phyloP scores from a whole-genome alignment of 2,113 vertebrate genomes.

The cat (Felis catus) region F.catus_Fca126_mat1.0 CM031411.1:98184001-98184500 shows the following conservation, averaged over 20 bases:
- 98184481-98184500: slow-evolving; percentile 79
- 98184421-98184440: slow-evolving; percentile 52
- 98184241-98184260: slow-evolving; percentile 27
- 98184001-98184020: not conserved
- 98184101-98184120: not conserved
- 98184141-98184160: not conserved
- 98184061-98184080: slow-evolving; percentile 10
- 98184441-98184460: slow-evolving; percentile 75
- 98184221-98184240: slow-evolving; percentile 1
- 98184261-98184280: not conserved
- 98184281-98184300: not conserved
- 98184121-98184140: slow-evolving; percentile 12
- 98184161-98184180: not conserved
- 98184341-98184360: not conserved
- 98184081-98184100: slow-evolving; percentile 31
- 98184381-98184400: not conserved
- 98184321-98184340: slow-evolving; percentile 22
- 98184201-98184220: not conserved
- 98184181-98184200: slow-evolving; percentile 21
- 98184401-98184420: slow-evolving; percentile 11
- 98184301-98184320: not conserved
- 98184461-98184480: slow-evolving; percentile 79
- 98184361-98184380: not conserved
- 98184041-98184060: not conserved
- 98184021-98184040: not conserved